Evolutionary conservation across 64 coral and sea anemone genomes (phyloP).

Genomic region (Pocillopora damicornis): DNA sequence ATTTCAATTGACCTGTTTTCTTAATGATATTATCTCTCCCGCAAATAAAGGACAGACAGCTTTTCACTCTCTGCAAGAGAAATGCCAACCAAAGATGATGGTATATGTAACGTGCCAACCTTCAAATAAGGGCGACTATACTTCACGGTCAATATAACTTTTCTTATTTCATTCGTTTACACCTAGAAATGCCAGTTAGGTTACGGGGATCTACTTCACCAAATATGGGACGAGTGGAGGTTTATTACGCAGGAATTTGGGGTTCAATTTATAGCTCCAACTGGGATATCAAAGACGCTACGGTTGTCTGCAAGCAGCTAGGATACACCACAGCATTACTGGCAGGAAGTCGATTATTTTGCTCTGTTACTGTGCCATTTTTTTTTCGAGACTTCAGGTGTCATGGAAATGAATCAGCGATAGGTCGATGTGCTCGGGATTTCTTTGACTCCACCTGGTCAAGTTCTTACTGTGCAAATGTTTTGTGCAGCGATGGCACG

Average conservation of each 20-base stretch:
- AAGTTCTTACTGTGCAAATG: neutral
- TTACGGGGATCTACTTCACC: neutral
- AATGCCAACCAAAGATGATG: too few relatives aligned
- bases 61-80: too few relatives aligned
- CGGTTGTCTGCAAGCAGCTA: neutral
- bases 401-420: constrained; percentile 9
- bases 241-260: constrained; percentile 4
- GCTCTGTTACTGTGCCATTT: neutral
- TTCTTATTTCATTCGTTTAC: too few relatives aligned
- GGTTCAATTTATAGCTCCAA: neutral
- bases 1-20: too few relatives aligned
- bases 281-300: neutral
- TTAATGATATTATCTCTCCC: too few relatives aligned
- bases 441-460: neutral
- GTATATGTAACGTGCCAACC: too few relatives aligned
- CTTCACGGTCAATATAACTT: too few relatives aligned
- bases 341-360: neutral
- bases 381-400: neutral
- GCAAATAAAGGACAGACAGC: too few relatives aligned
- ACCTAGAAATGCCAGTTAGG: neutral
- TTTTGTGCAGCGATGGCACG: neutral
- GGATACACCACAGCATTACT: neutral
- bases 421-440: constrained; percentile 1
- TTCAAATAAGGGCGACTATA: too few relatives aligned
- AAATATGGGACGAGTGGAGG: constrained; percentile 3